Base-by-base conservation (phyloP, 2,797 vertebrate species). In the Melopsittacus undulatus region DNA sequence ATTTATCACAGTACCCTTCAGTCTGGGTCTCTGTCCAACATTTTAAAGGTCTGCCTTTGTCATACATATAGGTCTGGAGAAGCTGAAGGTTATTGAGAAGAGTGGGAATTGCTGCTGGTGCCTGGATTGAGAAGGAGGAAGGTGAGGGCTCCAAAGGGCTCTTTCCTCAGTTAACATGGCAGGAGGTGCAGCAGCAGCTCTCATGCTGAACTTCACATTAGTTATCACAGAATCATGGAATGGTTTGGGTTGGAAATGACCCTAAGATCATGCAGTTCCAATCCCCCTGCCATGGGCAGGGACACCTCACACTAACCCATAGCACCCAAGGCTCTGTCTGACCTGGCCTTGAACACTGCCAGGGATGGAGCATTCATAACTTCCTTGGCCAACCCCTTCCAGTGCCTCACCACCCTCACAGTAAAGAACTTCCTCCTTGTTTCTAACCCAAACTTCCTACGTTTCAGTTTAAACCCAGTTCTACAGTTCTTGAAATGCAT, bases 21-120 rank as follows among this genome's bases (percentile, higher is more conserved):
- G 26, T 89, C 72, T 93, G 90, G 94, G 91, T 93, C 93, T 92
- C 87, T 87, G 93, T 93, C 93, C 89, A 93, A 94, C n/a, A 23
- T 87, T 85, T 90, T 95, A 95, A 97, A 97, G 96, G 94, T 96
- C 95, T 95, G 75, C 79, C 90, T 95, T 95, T 95, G 90, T 93
- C 83, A 63, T 29, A 74, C 52, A 13, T 30, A 49, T 32, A 87
- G 83, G 79, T 84, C 84, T 0, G 0, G 48, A 57, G 69, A 92
- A 80, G 77, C 70, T 94, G 94, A 96, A 96, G 94, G 95, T 94
- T 94, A 79, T 63, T 82, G 74, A 85, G 74, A 78, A 87, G 70
- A 91, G 59, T n/a, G 67, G 87, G 89, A 91, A 79, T 90, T 90
- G 62, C 49, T 87, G 83, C 62, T 82, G n/a, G 27, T 51, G 18